These are phyloP conservation scores for Brachyhypopomus occidentalis DNA, from an alignment of 2,113 vertebrate species.

Conservation along the genomic window DNA sequence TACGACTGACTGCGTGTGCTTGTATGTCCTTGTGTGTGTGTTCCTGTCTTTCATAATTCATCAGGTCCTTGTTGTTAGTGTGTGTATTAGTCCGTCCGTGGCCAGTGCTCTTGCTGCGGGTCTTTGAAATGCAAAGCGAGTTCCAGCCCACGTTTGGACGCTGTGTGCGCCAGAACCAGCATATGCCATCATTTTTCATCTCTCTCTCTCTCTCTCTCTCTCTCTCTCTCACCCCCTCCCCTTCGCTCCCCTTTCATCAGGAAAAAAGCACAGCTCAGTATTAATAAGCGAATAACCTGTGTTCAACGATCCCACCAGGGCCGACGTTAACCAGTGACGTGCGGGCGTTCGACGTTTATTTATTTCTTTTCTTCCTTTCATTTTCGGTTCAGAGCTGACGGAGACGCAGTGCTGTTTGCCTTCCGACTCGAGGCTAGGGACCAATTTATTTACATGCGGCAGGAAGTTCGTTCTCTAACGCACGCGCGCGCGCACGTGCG, in stretches of 20 bases:
- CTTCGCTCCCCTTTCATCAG: constrained; percentile 62
- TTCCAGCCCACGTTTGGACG: constrained; percentile 62
- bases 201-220: constrained; percentile 29
- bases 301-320: constrained; percentile 12
- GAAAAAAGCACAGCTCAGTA: constrained; percentile 55
- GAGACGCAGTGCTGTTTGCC: constrained; percentile 40
- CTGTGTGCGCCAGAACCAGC: constrained; percentile 30
- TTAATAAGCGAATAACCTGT: constrained; percentile 58
- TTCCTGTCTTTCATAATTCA: constrained; percentile 66
- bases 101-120: constrained; percentile 44
- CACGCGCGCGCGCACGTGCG: constrained; percentile 7
- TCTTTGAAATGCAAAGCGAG: constrained; percentile 77
- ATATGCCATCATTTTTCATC: constrained; percentile 53
- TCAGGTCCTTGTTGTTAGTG: constrained; percentile 52
- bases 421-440: constrained; percentile 61
- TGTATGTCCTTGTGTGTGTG: constrained; percentile 39
- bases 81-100: constrained; percentile 38
- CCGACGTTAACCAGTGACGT: constrained; percentile 66
- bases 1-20: constrained; percentile 12
- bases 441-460: constrained; percentile 78
- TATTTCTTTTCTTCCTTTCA: constrained; percentile 12
- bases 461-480: constrained; percentile 52
- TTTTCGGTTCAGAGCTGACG: constrained; percentile 27
- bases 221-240: too few relatives aligned
- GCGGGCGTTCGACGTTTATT: constrained; percentile 30